Base-by-base conservation (phyloP, 2,888 invertebrate species). In the Pristionchus fissidentatus region DNA sequence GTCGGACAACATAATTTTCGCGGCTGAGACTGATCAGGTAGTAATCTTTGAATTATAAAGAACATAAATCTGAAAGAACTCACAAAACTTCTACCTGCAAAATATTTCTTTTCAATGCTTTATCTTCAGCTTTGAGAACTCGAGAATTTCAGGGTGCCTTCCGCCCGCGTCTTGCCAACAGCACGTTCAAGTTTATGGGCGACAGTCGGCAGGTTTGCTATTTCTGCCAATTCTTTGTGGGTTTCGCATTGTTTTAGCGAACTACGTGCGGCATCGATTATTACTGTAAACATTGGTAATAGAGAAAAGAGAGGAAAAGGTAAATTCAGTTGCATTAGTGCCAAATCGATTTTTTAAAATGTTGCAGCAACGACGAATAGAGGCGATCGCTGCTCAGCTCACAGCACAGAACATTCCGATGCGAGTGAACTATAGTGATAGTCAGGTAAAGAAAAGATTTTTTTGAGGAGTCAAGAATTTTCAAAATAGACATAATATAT, bases 11-110 rank as follows among this genome's bases (percentile, higher is more conserved):
- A 83, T 83, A 19, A 55, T 83, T 38, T 83, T 83, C 29, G 83
- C 52, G 3, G 83, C 83, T 15, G 83, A 83, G 29, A 83, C 83
- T 19, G 83, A 83, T 26, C 41, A 43, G 70, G 70, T 70, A 41
- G 70, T 70, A 15, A 66, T 41, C 4, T 55, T 22, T 55, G 4
- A 13, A 55, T 13, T 38, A 26, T 55, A 13, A 13, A 55, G 13
- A 26, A 19, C 35, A 13, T 38, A 38, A 32, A 26, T 19, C 13
- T 38, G 13, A 22, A 13, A 32, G 35, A 70, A 19, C 19, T 70
- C 35, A 19, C 13, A 1, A 15, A 70, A 10, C 35, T 35, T 35
- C 29, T 38, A 1, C 19, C 35, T 38, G n/a, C n/a, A n/a, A n/a
- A n/a, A n/a, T n/a, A 2, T 3, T 15, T 38, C 7, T 35, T 70